phyloP scores from a whole-genome alignment of 2,888 invertebrate genomes.

The Molorchus minor region DNA sequence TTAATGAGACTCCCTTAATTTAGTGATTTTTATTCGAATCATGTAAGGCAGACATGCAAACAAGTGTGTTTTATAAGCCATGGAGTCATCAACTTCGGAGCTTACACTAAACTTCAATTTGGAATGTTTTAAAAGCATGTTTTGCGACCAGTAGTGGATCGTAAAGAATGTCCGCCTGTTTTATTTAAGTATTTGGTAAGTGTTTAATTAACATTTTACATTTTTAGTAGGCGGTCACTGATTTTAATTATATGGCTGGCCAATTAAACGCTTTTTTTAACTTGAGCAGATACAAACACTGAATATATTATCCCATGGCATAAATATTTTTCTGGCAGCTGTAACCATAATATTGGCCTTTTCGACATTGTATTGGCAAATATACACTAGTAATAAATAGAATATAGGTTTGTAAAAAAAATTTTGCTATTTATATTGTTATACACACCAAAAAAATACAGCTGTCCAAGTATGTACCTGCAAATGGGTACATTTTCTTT shows the following conservation, averaged over 20 bases:
- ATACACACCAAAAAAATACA: too few relatives aligned
- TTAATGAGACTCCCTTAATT: constrained; percentile 62
- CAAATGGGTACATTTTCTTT: too few relatives aligned
- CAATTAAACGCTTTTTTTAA: not conserved
- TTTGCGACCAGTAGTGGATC: constrained; percentile 42
- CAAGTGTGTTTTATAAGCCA: constrained; percentile 44
- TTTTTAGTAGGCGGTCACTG: constrained; percentile 54
- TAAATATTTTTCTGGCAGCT: too few relatives aligned
- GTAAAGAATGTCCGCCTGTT: constrained; percentile 52
- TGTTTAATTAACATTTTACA: constrained; percentile 61
- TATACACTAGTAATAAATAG: too few relatives aligned
- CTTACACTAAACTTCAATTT: constrained; percentile 57
- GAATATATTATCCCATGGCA: not conserved
- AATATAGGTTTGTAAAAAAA: too few relatives aligned
- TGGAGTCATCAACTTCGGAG: constrained; percentile 44
- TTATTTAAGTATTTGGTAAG: constrained; percentile 54
- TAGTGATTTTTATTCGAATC: constrained; percentile 55
- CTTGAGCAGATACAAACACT: not conserved
- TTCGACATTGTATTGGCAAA: too few relatives aligned
- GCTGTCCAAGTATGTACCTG: too few relatives aligned
- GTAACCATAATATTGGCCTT: too few relatives aligned
- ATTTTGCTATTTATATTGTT: too few relatives aligned
- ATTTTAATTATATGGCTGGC: constrained; percentile 40
- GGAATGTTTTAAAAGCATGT: constrained; percentile 55
- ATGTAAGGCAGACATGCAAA: constrained; percentile 49